These are phyloP conservation scores for Ataeniobius toweri DNA, from an alignment of 2,797 vertebrate genomes.

Conservation along the genomic window DNA sequence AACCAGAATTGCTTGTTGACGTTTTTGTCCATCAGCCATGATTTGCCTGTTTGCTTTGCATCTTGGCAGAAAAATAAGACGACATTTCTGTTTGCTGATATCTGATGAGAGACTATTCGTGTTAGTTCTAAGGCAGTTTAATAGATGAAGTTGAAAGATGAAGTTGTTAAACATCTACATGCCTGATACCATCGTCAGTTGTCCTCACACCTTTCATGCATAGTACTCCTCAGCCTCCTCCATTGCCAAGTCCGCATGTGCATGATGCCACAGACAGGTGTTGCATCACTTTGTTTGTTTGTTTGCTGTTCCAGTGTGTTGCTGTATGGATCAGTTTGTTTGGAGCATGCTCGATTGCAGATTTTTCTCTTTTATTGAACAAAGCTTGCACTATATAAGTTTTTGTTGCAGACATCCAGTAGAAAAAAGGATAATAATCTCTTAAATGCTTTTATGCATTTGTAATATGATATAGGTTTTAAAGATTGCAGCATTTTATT, in stretches of 20 bases:
- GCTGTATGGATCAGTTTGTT: constrained; percentile 1
- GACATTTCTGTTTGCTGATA: constrained; percentile 46
- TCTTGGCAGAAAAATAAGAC: constrained; percentile 49
- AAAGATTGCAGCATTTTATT: background rate
- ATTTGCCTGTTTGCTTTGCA: constrained; percentile 71
- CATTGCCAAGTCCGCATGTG: constrained; percentile 58
- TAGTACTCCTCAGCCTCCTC: constrained; percentile 40
- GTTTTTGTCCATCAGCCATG: constrained; percentile 48
- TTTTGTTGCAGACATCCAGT: constrained; percentile 9
- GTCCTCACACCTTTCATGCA: constrained; percentile 41
- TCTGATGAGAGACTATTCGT: constrained; percentile 28
- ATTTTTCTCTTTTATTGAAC: background rate
- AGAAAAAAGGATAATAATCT: background rate
- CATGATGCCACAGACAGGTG: constrained; percentile 34
- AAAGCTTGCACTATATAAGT: background rate
- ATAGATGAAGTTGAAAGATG: background rate
- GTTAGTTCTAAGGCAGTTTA: constrained; percentile 20
- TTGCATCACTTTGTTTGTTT: constrained; percentile 15
- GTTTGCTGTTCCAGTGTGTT: background rate
- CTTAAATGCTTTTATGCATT: background rate
- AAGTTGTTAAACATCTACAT: constrained; percentile 57
- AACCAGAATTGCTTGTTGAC: constrained; percentile 53
- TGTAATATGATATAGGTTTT: background rate
- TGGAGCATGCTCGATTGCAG: constrained; percentile 36
- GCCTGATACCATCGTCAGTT: constrained; percentile 37